Conservation (phyloP, 2,888 invertebrate species). For the Caenorhabditis sp. region DNA sequence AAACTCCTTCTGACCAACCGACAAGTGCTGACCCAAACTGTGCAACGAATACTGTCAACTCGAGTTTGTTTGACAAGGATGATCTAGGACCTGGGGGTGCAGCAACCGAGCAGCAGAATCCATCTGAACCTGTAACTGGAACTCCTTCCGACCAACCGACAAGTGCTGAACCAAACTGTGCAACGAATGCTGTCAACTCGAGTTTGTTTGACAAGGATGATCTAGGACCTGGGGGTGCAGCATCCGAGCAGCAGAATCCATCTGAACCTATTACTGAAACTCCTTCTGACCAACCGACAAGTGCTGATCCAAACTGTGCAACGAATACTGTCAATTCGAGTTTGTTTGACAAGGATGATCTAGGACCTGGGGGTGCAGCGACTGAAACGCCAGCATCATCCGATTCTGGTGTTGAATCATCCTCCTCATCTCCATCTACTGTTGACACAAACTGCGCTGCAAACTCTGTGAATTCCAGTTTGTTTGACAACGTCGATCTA, state of each 20-base stretch:
- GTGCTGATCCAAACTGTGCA: conserved; percentile 15
- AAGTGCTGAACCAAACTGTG: conserved; percentile 19
- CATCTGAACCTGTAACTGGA: too few species aligned
- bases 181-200: conserved; percentile 8
- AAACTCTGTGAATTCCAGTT: not conserved
- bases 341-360: conserved; percentile 22
- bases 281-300: too few species aligned
- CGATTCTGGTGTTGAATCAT: too few species aligned
- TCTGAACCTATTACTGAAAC: too few species aligned
- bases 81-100: too few species aligned
- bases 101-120: too few species aligned
- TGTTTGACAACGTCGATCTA: not conserved
- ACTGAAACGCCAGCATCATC: not conserved
- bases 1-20: too few species aligned
- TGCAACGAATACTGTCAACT: too few species aligned
- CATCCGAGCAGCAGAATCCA: not conserved
- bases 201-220: conserved; percentile 21
- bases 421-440: not conserved
- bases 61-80: too few species aligned
- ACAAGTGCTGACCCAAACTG: too few species aligned
- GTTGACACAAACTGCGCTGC: not conserved
- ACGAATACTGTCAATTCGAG: conserved; percentile 9
- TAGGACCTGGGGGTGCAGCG: conserved; percentile 20
- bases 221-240: conserved; percentile 21
- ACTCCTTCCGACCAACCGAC: too few species aligned